phyloP scores from a whole-genome alignment of 2,797 vertebrate species.

The Micropoecilia bifurca region DNA sequence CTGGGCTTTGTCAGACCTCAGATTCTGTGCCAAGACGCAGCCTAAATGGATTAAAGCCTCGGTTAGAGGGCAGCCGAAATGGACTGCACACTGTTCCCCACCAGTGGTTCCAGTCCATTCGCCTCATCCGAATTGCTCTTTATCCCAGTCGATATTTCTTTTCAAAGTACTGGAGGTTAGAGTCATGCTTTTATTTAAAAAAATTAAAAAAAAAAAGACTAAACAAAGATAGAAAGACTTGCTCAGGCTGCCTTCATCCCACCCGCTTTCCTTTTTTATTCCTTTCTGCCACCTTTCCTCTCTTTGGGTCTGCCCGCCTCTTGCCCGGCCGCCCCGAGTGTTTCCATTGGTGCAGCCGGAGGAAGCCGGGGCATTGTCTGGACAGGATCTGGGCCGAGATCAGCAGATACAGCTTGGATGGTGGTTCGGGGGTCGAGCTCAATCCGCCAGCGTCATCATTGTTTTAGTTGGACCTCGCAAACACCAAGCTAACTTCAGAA shows the following conservation, averaged over 20 bases:
- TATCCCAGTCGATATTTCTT: slow-evolving; percentile 49
- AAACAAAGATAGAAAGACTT: slow-evolving; percentile 48
- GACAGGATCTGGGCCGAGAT: slow-evolving; percentile 84
- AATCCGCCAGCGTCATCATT: slow-evolving; percentile 70
- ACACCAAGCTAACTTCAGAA: slow-evolving; percentile 74
- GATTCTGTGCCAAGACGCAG: slow-evolving; percentile 66
- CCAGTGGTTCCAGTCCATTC: slow-evolving; percentile 44
- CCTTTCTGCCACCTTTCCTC: slow-evolving; percentile 53
- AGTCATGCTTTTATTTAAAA: slow-evolving; percentile 39
- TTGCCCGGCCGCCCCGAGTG: slow-evolving; percentile 60
- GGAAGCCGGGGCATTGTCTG: slow-evolving; percentile 82
- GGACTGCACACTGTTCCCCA: slow-evolving; percentile 56
- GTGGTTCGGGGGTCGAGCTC: slow-evolving; percentile 65
- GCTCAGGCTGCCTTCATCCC: slow-evolving; percentile 27
- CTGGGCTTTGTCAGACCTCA: slow-evolving; percentile 74
- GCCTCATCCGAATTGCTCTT: slow-evolving; percentile 50
- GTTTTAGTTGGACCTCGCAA: slow-evolving; percentile 81
- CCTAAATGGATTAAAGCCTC: slow-evolving; percentile 73
- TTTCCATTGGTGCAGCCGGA: slow-evolving; percentile 75
- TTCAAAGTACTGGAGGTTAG: slow-evolving; percentile 51
- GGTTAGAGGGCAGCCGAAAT: slow-evolving; percentile 59
- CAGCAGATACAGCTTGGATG: slow-evolving; percentile 67
- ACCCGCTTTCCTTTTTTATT: slow-evolving; percentile 23
- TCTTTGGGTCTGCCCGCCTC: slow-evolving; percentile 54
- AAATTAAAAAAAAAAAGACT: slow-evolving; percentile 46